Base-by-base conservation (phyloP, 2,888 invertebrate genomes). In the Gastrophysa polygoni region DNA sequence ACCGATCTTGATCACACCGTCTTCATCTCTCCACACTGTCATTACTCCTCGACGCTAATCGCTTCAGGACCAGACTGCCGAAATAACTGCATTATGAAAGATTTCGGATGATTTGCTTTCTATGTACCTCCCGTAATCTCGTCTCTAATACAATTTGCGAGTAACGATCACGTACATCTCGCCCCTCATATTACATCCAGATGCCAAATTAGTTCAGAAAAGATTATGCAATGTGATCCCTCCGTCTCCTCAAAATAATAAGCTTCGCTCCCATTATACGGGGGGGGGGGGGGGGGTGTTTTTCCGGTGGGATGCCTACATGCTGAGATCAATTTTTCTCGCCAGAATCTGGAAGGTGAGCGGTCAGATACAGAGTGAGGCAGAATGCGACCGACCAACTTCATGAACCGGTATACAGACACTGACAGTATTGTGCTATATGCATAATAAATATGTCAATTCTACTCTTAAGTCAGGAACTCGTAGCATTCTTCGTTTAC, bases 181-280 rank as follows among this genome's bases (percentile, higher is more conserved):
- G 29, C 38, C 59, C 54, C 54, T 54, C 21, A 47, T 59, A 55
- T 54, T 59, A 59, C 48, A 49, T 43, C 59, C 54, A 24, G 54
- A 34, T 52, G 59, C 59, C 24, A 59, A 54, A 59, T 59, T 59
- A 59, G 48, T 59, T 48, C 34, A 47, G 48, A 54, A 59, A 59
- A 59, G 54, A 34, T 59, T 59, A 54, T 14, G 58, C 59, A 48
- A 48, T 47, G 38, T 46, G 54, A 59, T 59, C 47, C 48, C 48
- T 24, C 28, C 48, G 43, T 51, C 57, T 56, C 34, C 46, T 57
- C 61, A 57, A 51, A 46, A 61, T 61, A 61, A 61, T 61, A 57
- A 61, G 61, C 61, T 61, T 57, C 51, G 38, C 43, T 57, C 44
- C 55, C n/a, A n/a, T n/a, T 60, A 48, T 10, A 32, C 6, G 32